Base-by-base conservation (phyloP, 2,888 invertebrate species). In the Drosophila merina region DNA sequence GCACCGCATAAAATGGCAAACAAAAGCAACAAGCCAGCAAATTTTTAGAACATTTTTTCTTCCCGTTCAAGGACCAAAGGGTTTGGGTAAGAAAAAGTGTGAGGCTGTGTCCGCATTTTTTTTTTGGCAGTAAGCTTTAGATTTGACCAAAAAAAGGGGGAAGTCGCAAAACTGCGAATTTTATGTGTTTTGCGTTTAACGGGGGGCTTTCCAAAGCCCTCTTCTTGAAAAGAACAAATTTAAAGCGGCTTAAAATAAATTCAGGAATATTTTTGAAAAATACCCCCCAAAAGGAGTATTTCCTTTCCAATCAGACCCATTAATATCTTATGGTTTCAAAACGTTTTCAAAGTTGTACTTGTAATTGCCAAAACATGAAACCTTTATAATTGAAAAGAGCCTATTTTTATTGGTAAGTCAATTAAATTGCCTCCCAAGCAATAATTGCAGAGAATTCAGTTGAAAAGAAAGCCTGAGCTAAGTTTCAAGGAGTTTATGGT, bases 11-110 rank as follows among this genome's bases (percentile, higher is more conserved):
- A 85, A 85, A 79, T 77, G 88, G 73, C 79, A 74, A 86, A 79
- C 88, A 86, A 84, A 81, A 88, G 85, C 88, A 77, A 85, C 85
- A 87, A 76, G 82, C 79, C 75, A 76, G 77, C 74, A 76, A 60
- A 79, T 75, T 76, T 81, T 81, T 79, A 75, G 77, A 81, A 87
- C 78, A 77, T 80, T 76, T 75, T 78, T 76, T 70, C 47, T 20
- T 55, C 51, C 72, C 62, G n/a, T 48, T 57, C 84, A 82, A 88
- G 77, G 82, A 83, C 75, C 74, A 73, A 69, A 48, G 86, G 86
- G 86, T 77, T 75, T 75, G 74, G 79, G 69, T 55, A 67, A 67
- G 72, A 70, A 72, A 49, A 47, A 47, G 51, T 50, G 20, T 12
- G 52, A 44, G 25, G 48, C 7, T 12, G 26, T 49, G 36, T 25